Base-by-base conservation (phyloP, 2,888 invertebrate species). In the Scotopteryx bipunctaria region DNA sequence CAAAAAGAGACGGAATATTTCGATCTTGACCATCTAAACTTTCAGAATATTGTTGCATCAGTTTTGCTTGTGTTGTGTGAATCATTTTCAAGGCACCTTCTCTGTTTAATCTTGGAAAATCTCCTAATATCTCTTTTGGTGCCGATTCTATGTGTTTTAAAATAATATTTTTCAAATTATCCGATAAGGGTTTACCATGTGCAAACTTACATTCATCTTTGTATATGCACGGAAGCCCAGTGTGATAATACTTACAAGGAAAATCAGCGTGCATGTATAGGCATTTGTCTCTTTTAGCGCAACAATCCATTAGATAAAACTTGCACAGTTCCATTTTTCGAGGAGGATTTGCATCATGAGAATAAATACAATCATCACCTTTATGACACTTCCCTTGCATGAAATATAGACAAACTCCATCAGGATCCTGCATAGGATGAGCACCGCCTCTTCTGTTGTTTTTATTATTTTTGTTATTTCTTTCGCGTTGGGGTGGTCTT, bases 221-320 rank as follows among this genome's bases (percentile, higher is more conserved):
- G 40, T 92, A 93, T 60, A 93, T 93, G 82, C 98, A 98, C 46
- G 95, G 94, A 81, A 96, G 92, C 59, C 98, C 98, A 43, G 98
- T 96, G 79, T 99, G 98, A 85, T 95, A 98, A 89, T 95, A 98
- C 91, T 98, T 98, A 89, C 99, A 99, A 11, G 99, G 99, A 82
- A 98, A 99, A 81, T 98, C 98, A 70, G 95, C 94, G 88, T 99
- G 99, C 96, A 99, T 96, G 78, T 97, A 99, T 13, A 97, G 92
- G 89, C 99, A 99, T 84, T 97, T 96, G 67, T 98, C 98, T 70
- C 97, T 94, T 88, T 98, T 99, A 44, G 96, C 95, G 89, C 99
- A 99, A 81, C 97, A 97, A 64, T 97, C 97, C 94, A 96, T 96
- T 54, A 98, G 86, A 88, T 98, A 99, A 87, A 98, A 99, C 88